Percentiles rank a stretch among this genome's conserved stretches.
Evolutionary conservation across 2,797 vertebrate species (phyloP).

Genomic region (Synanceia verrucosa): DNA sequence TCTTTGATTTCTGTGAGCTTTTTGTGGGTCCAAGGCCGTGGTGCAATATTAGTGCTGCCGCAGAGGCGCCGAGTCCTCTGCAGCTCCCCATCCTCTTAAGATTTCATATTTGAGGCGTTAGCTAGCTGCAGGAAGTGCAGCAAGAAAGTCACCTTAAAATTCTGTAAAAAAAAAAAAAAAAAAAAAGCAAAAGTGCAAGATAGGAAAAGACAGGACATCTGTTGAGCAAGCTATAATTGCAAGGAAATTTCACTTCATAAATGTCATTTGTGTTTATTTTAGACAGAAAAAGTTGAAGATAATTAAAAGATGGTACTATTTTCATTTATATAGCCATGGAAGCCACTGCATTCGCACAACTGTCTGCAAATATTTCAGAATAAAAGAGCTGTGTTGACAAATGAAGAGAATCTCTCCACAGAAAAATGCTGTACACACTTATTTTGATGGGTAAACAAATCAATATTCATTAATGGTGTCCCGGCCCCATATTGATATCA

Average conservation of each 20-base stretch:
- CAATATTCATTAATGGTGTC: too few species aligned
- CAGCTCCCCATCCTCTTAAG: slow-evolving; percentile 12
- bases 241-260: background rate
- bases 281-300: background rate
- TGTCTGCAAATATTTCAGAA: too few species aligned
- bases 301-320: too few species aligned
- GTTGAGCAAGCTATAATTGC: background rate
- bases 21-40: slow-evolving; percentile 65
- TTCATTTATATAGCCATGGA: too few species aligned
- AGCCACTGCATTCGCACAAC: too few species aligned
- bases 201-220: background rate
- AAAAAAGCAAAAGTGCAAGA: background rate
- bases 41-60: slow-evolving; percentile 78
- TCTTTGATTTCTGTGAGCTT: slow-evolving; percentile 61
- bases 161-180: too few species aligned
- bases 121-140: background rate
- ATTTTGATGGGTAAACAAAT: too few species aligned
- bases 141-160: background rate
- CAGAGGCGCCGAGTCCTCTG: slow-evolving; percentile 55
- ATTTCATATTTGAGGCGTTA: slow-evolving; percentile 5
- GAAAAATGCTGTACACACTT: too few species aligned
- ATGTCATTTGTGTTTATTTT: background rate
- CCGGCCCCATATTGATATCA: too few species aligned
- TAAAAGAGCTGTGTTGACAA: too few species aligned
- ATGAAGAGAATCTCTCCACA: too few species aligned